Conservation (phyloP, 2,797 vertebrate genomes). For the Rachycentron canadum region DNA sequence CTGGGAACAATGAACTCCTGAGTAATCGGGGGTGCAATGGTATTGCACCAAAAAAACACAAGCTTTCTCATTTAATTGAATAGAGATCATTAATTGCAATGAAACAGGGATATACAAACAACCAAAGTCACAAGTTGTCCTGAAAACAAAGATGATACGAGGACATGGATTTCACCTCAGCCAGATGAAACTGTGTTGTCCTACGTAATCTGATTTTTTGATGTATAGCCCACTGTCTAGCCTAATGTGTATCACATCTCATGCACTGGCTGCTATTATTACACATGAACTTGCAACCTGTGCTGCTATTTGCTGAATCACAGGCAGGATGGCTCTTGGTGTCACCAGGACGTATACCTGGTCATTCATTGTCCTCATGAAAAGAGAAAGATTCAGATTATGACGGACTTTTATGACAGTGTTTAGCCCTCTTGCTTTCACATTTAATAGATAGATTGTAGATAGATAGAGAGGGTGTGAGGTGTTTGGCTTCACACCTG, state of each 20-base stretch:
- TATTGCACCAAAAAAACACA: neutral
- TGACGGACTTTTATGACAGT: too few species aligned
- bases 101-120: neutral
- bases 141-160: constrained; percentile 16
- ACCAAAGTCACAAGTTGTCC: neutral
- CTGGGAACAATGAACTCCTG: too few species aligned
- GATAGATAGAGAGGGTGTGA: neutral
- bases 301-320: constrained; percentile 2
- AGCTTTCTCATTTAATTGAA: neutral
- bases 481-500: neutral
- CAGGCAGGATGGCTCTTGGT: neutral
- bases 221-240: constrained; percentile 26
- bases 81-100: neutral
- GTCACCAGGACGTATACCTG: neutral
- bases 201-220: constrained; percentile 28
- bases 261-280: constrained; percentile 15
- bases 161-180: constrained; percentile 14
- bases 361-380: neutral
- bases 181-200: constrained; percentile 25
- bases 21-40: too few species aligned
- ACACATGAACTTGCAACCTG: constrained; percentile 28
- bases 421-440: neutral
- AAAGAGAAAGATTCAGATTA: neutral
- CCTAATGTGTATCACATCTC: constrained; percentile 7
- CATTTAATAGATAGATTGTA: too few species aligned